Base-by-base conservation (phyloP, 2,888 invertebrate species). In the Pterobdella sp. region DNA sequence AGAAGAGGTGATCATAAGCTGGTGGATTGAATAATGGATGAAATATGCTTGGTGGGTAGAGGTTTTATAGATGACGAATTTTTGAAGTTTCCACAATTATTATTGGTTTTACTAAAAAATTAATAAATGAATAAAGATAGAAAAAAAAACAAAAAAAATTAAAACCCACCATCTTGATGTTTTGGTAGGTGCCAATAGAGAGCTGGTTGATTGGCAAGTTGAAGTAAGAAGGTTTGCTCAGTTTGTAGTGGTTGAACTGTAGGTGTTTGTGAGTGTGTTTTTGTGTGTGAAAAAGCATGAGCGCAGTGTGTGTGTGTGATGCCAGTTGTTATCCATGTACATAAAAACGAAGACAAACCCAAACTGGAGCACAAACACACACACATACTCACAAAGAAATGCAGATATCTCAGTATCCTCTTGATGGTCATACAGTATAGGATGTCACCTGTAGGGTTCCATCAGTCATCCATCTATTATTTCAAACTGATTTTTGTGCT, bases 181-280 rank as follows among this genome's bases (percentile, higher is more conserved):
- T 82, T 34, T 80, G 79, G 78, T 80, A 85, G 0, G 85, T 84
- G 74, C 85, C 85, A 63, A 85, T 83, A n/a, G 79, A 79, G 36
- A 85, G 79, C 72, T 84, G 84, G 72, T 81, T 80, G 22, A 85
- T 78, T 1, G 82, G 80, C 74, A 82, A 79, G 63, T 79, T 77
- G 81, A 84, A 81, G 79, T 82, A 85, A 36, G 77, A 74, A 34
- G 84, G 84, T 69, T 78, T 78, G n/a, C 84, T 84, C 60, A 84
- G 77, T 72, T 84, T 82, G 56, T 72, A 72, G 42, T 68, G 56
- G 56, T 73, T 34, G 56, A 74, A 74, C 74, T 74, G 56, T 4
- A 14, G 10, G 65, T 22, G 52, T 1, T 29, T 14, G 34, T 4
- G 4, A 26, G 60, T 22, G 4, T 22, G n/a, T 4, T 22, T 22